Evolutionary conservation across 2,888 invertebrate genomes (phyloP), one percentile per base, ranked within the genome.

Genomic region (Phyto melanocephala): DNA sequence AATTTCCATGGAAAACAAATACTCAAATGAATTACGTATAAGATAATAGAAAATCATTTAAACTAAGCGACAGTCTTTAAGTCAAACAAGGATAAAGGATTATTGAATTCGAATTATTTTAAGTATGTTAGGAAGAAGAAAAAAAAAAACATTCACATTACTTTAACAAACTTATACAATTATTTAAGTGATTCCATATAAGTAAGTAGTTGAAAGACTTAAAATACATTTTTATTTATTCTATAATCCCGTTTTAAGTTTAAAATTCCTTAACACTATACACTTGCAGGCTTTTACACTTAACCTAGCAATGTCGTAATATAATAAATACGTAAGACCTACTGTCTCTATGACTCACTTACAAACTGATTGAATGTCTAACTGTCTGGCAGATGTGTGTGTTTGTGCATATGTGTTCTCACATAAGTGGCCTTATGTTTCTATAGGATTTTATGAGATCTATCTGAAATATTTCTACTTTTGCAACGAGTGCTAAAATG

Each of bases 341-440:
- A 20, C 1, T 60, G 7, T 33, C 13, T 35, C 42, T 42, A 6
- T 42, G 45, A 33, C 2, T 42, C 20, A 56, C 20, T 54, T 37
- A 10, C 15, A 24, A n/a, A 22, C 28, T 42, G 28, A 54, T 11
- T 56, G 35, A 20, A 1, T 50, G 10, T 33, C n/a, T 15, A 8
- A 74, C 40, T 50, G 35, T 5, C 15, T 45, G 50, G 22, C 42
- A 74, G 37, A 67, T 67, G 67, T 37, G 37, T 28, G 3, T 28
- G 28, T 28, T 5, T 37, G 37, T 22, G 7, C 22, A 22, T 10
- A 10, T 2, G 33, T 67, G 45, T 68, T 28, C 28, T 63, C 35
- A 56, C 56, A 70, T 65, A 82, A 76, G 82, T 82, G 82, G 75
- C 79, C 75, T 76, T 67, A 76, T 76, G 75, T 47, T 76, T 52